Evolutionary conservation across 2,888 invertebrate genomes (phyloP).

Genomic region (Crocallis elinguaria): DNA sequence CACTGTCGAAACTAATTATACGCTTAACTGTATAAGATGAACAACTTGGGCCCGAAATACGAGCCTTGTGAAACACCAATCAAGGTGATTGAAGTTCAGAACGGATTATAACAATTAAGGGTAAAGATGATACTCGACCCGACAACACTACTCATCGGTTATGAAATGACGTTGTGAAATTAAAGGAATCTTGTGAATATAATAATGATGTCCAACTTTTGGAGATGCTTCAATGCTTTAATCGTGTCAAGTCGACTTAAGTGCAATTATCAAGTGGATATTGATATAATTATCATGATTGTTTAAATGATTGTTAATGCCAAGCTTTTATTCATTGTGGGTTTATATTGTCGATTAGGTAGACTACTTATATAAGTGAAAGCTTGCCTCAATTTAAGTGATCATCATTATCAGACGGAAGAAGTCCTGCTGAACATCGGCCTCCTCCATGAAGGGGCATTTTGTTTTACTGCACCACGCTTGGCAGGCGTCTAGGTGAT

Average conservation of each 20-base stretch:
- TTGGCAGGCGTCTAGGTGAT: too few relatives aligned
- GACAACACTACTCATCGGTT: constrained; percentile 4
- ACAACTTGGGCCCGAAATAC: constrained; percentile 1
- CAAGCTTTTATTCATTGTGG: too few relatives aligned
- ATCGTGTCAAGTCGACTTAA: constrained; percentile 15
- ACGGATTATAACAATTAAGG: constrained; percentile 33
- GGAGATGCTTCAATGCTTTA: constrained; percentile 2
- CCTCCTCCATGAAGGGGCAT: too few relatives aligned
- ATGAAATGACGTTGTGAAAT: constrained; percentile 21
- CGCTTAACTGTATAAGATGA: constrained; percentile 5
- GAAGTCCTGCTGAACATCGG: too few relatives aligned
- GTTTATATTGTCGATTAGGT: too few relatives aligned
- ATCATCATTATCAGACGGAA: too few relatives aligned
- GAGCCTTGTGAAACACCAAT: constrained; percentile 32
- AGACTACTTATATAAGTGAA: too few relatives aligned
- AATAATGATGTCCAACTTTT: constrained; percentile 8
- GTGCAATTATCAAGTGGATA: not conserved
- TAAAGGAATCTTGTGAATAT: constrained; percentile 10
- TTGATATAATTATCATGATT: not conserved
- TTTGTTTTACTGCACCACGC: too few relatives aligned
- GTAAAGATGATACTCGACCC: constrained; percentile 27
- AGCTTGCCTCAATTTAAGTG: too few relatives aligned
- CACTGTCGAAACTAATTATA: constrained; percentile 12
- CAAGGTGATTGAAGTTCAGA: constrained; percentile 34
- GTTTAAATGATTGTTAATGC: too few relatives aligned